A percentile compares a stretch with the other conserved stretches of the same genome.
These are phyloP conservation scores for Gymnocheta viridis DNA, from an alignment of 2,888 invertebrate species.

Conservation along the genomic window DNA sequence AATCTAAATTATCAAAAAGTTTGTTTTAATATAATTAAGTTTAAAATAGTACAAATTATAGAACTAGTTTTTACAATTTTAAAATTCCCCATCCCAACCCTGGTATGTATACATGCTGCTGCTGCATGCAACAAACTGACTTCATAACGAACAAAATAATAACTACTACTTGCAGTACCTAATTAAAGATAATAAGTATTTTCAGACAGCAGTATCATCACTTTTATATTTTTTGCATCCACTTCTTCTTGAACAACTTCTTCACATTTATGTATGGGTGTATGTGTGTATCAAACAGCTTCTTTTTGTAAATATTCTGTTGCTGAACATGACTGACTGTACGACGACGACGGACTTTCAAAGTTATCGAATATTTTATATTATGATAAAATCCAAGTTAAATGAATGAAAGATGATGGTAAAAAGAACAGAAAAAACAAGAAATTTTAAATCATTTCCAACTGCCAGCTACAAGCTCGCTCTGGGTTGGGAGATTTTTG, in stretches of 20 bases:
- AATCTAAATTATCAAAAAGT: no score
- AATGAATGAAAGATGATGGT: constrained; percentile 16
- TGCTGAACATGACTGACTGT: constrained; percentile 25
- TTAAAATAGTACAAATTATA: no score
- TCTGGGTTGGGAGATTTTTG: constrained; percentile 33
- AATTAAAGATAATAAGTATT: constrained; percentile 70
- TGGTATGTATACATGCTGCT: constrained; percentile 6
- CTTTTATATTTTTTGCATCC: constrained; percentile 56
- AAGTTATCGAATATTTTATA: constrained; percentile 51
- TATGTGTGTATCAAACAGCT: no score
- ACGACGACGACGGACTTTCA: constrained; percentile 13
- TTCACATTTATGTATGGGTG: constrained; percentile 5
- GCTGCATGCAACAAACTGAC: constrained; percentile 49
- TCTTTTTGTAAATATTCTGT: neutral
- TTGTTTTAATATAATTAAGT: no score
- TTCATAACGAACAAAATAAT: constrained; percentile 30
- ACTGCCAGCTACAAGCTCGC: constrained; percentile 11
- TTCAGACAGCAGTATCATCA: constrained; percentile 68
- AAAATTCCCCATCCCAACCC: no score
- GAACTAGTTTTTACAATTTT: no score
- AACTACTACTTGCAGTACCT: constrained; percentile 59
- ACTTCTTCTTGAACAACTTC: constrained; percentile 18
- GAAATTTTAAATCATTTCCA: constrained; percentile 12
- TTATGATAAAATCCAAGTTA: constrained; percentile 49
- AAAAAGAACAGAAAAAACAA: neutral